Evolutionary conservation across 2,888 invertebrate species (phyloP), one percentile per base, ranked within the genome.

Genomic region (Cataglyphis livida): DNA sequence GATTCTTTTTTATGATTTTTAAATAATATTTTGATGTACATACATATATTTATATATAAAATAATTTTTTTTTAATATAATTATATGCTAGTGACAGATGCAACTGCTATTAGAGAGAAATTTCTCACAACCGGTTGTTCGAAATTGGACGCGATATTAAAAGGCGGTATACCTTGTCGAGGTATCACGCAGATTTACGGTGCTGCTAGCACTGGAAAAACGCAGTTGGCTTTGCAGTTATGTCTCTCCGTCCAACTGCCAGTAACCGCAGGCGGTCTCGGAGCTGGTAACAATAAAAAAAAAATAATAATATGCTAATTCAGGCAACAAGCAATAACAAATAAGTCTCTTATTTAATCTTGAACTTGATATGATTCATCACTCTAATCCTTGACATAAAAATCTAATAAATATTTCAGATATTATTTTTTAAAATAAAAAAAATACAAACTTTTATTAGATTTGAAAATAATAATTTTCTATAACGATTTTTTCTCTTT

Each of bases 201-300:
- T n/a, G 96, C 97, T 94, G 97, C 97, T 95, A 97, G 97, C 21
- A 95, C 96, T 90, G 98, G 98, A 7, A 98, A 98, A 95, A 98
- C 98, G 0, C 98, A 98, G 93, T 92, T 98, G 62, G 97, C 96
- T 88, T 95, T 98, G 71, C 97, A 98, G 94, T 93, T 97, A 41
- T 95, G 96, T 51, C 94, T 97, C 28, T 96, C 96, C 83, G 96
- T 96, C 84, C 97, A 97, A 94, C 94, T 96, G 85, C 95, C 96
- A 2, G 64, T 74, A 62, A 88, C 91, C 88, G 93, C 93, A 68
- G 96, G 96, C 44, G 97, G 96, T 38, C 93, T 96, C 57, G 94
- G 93, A 75, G 95, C 95, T 92, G 95, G 96, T 95, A 85, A 74
- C 18, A 35, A 70, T 74, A 6, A 1, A 75, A 82, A 28, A 28